Conservation (phyloP, 2,797 vertebrate genomes). For the Takifugu ocellatus region DNA sequence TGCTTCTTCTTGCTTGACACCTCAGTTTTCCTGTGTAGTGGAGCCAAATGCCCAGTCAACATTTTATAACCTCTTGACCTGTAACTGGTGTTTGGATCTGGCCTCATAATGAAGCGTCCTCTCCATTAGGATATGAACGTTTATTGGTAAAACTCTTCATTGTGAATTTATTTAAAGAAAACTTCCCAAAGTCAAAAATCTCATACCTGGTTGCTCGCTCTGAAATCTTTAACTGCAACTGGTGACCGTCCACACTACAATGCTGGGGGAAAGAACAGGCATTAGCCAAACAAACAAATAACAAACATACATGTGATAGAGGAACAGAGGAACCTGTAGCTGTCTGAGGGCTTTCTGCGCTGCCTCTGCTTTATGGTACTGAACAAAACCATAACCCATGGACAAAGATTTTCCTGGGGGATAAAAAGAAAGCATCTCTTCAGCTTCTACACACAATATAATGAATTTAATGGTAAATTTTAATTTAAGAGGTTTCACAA, state of each 20-base stretch:
- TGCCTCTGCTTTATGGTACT: conserved; percentile 84
- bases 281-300: conserved; percentile 10
- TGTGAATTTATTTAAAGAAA: background rate
- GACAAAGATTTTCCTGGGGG: conserved; percentile 83
- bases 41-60: background rate
- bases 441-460: too few species aligned
- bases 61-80: background rate
- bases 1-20: conserved; percentile 81
- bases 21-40: conserved; percentile 66
- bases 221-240: conserved; percentile 89
- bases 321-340: conserved; percentile 81
- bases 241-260: conserved; percentile 83
- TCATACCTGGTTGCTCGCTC: conserved; percentile 84
- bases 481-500: too few species aligned
- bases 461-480: too few species aligned
- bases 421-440: conserved; percentile 5
- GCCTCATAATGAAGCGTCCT: too few species aligned
- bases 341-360: conserved; percentile 89
- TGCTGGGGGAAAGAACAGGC: conserved; percentile 67
- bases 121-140: too few species aligned
- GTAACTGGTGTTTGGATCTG: too few species aligned
- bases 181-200: background rate
- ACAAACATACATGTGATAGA: background rate
- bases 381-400: conserved; percentile 97
- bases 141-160: too few species aligned